Evolutionary conservation across 2,888 invertebrate species (phyloP), one percentile per base, ranked within the genome.

Genomic region (Drosophila paramelanica): DNA sequence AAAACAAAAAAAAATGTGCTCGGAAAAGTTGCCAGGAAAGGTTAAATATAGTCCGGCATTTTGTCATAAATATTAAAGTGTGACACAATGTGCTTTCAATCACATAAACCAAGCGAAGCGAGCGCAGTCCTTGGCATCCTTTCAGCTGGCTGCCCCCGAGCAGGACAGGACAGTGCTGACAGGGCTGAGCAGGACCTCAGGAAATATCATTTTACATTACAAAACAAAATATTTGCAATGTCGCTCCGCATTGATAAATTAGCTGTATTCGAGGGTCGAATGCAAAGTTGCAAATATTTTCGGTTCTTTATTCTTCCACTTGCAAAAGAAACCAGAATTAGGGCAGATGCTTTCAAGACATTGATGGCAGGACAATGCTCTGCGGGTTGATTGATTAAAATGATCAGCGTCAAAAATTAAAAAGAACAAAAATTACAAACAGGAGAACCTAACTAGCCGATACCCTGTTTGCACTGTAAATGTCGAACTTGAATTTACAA

Each of bases 1-100:
- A 17, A 17, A 17, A 17, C 17, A 17, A 17, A 5, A n/a, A n/a
- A 17, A 41, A 45, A 62, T 49, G 31, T 31, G 56, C 39, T 47
- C 23, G 56, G 53, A 53, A 67, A 38, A 46, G 59, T 49, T 53
- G 59, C 11, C 56, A 56, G 57, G 13, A 56, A 42, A 65, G 67
- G 49, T 58, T 60, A 66, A 75, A 65, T 55, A 58, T 57, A 59
- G 59, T 61, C 64, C 38, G 89, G 73, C 79, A 81, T 78, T 78
- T 79, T 89, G 87, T 79, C 87, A 89, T 89, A 90, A 89, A 89
- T 90, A 89, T 90, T 81, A 76, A 86, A 88, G 77, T 77, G 68
- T 61, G 70, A 67, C 81, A 85, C 77, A 75, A 81, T 72, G 69
- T 66, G 60, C 74, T 67, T 75, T 75, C 79, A 77, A 82, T 83